Conservation (phyloP, 2,797 vertebrate species). For the Phrynocephalus guinanensis region DNA sequence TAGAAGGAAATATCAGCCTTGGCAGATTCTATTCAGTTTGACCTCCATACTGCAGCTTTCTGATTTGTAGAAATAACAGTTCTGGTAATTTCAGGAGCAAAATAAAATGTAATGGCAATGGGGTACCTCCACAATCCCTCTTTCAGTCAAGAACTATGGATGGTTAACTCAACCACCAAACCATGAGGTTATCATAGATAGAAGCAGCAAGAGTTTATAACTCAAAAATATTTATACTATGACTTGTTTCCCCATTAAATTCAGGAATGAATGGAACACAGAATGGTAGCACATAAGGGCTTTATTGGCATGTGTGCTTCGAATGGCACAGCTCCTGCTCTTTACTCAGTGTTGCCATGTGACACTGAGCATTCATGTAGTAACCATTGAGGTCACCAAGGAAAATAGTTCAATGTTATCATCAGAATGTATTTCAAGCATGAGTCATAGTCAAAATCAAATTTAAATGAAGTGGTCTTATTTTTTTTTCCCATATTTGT, state of each 20-base stretch:
- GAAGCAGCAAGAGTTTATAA: slow-evolving; percentile 65
- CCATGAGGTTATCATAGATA: slow-evolving; percentile 11
- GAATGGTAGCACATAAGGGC: slow-evolving; percentile 46
- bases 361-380: slow-evolving; percentile 41
- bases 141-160: slow-evolving; percentile 31
- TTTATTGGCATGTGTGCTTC: slow-evolving; percentile 55
- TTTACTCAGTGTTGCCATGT: slow-evolving; percentile 46
- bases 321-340: slow-evolving; percentile 48
- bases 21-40: slow-evolving; percentile 35
- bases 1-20: not conserved
- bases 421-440: slow-evolving; percentile 56
- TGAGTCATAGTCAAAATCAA: not conserved
- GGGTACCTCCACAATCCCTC: slow-evolving; percentile 26
- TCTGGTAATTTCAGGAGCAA: slow-evolving; percentile 54
- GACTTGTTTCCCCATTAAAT: slow-evolving; percentile 65
- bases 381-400: slow-evolving; percentile 34
- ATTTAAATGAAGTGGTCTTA: not conserved
- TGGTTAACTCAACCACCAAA: slow-evolving; percentile 25
- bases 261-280: slow-evolving; percentile 55
- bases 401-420: slow-evolving; percentile 44
- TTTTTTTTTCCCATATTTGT: too few species aligned
- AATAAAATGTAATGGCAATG: slow-evolving; percentile 43
- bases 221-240: slow-evolving; percentile 67
- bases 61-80: slow-evolving; percentile 16
- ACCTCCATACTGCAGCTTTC: slow-evolving; percentile 27